phyloP scores from a whole-genome alignment of 2,797 vertebrate species.

The Gephyroberyx darwinii region DNA sequence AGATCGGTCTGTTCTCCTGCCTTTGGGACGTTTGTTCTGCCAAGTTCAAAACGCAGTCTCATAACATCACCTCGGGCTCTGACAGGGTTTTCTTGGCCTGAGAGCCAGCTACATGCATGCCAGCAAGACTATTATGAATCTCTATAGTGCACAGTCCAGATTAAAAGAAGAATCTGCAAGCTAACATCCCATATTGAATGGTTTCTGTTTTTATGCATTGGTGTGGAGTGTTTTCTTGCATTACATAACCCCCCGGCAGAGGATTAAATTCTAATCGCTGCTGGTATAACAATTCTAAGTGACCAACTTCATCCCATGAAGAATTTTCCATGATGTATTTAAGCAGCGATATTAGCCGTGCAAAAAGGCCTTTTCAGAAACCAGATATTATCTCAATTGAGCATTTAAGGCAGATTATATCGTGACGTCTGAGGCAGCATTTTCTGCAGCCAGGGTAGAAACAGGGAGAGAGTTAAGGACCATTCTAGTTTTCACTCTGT shows the following conservation, averaged over 20 bases:
- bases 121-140: conserved; percentile 4
- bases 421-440: background rate
- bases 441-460: no score
- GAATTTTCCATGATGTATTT: conserved; percentile 10
- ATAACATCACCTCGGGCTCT: conserved; percentile 15
- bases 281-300: background rate
- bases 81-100: conserved; percentile 9
- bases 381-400: conserved; percentile 9
- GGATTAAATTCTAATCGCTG: conserved; percentile 17
- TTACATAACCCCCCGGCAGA: conserved; percentile 3
- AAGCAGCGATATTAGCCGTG: background rate
- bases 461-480: no score
- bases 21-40: conserved; percentile 26
- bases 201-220: conserved; percentile 1
- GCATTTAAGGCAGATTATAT: background rate
- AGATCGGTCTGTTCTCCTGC: conserved; percentile 13
- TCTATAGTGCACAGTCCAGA: conserved; percentile 5
- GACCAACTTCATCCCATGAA: conserved; percentile 1
- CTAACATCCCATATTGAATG: background rate
- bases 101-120: conserved; percentile 8
- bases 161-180: background rate
- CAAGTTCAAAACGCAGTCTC: conserved; percentile 9
- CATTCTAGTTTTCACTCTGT: no score
- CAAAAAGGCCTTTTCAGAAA: background rate
- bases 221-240: background rate